Conservation (phyloP, 1,140 invertebrate species). For the Diploscapter pachys region DNA sequence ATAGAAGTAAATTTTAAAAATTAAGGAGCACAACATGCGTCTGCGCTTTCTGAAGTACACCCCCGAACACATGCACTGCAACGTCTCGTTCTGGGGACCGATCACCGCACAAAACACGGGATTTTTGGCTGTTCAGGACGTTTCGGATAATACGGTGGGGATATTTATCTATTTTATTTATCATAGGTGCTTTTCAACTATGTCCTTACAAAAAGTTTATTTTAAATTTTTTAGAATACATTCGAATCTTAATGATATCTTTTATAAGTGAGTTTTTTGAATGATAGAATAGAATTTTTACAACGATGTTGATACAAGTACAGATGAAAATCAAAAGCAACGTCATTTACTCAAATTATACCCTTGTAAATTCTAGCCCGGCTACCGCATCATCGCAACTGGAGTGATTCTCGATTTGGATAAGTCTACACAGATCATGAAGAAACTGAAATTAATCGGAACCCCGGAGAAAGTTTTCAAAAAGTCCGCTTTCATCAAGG, state of each 20-base stretch:
- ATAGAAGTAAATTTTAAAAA: no score
- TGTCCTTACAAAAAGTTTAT: no score
- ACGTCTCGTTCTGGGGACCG: constrained; percentile 93
- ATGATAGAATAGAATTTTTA: no score
- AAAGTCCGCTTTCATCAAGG: constrained; percentile 93
- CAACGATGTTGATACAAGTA: no score
- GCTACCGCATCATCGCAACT: constrained; percentile 91
- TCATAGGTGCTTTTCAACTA: no score
- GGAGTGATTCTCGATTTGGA: constrained; percentile 89
- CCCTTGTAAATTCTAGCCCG: constrained; percentile 63
- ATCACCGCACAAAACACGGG: constrained; percentile 91
- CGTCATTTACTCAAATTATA: no score
- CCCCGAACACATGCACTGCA: constrained; percentile 89
- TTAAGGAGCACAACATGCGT: constrained; percentile 91
- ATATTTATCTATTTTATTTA: no score
- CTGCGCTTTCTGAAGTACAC: constrained; percentile 90
- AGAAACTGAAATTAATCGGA: constrained; percentile 93
- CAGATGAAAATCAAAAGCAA: no score
- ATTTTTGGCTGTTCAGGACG: constrained; percentile 81
- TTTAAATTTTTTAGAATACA: no score
- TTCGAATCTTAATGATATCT: no score
- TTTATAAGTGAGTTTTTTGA: no score
- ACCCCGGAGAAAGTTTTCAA: constrained; percentile 87
- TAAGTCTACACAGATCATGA: constrained; percentile 76
- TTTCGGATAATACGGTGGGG: constrained; percentile 64